Conservation (phyloP, 2,888 invertebrate species). For the Melieria picta region DNA sequence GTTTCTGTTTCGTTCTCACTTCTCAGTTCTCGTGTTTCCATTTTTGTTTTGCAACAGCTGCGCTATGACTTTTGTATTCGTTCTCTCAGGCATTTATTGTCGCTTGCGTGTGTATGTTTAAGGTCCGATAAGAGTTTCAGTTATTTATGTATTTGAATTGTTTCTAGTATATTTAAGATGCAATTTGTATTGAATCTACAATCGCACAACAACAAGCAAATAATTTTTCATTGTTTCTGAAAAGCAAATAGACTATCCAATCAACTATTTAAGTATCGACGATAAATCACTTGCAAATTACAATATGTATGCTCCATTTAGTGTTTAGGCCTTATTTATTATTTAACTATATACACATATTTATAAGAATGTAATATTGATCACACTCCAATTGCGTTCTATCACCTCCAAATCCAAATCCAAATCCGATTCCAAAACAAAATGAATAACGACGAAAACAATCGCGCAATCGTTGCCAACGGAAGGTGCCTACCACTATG, state of each 20-base stretch:
- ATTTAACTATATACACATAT: too few species aligned
- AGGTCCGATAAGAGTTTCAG: neutral
- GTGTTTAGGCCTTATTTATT: too few species aligned
- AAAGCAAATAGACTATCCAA: too few species aligned
- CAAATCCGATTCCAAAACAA: neutral
- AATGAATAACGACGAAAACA: slow-evolving; percentile 15
- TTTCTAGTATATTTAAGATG: too few species aligned
- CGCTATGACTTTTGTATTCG: neutral
- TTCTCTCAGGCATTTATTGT: neutral
- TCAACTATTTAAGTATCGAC: too few species aligned
- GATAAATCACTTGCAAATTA: too few species aligned
- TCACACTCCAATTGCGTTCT: slow-evolving; percentile 14
- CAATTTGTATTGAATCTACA: slow-evolving; percentile 1
- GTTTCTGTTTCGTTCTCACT: too few species aligned
- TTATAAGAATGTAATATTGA: neutral
- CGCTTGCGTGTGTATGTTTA: neutral
- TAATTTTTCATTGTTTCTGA: too few species aligned
- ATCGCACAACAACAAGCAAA: slow-evolving; percentile 12
- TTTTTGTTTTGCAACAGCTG: slow-evolving; percentile 4
- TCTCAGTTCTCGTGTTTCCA: too few species aligned
- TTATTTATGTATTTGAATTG: too few species aligned
- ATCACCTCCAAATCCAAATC: slow-evolving; percentile 16
- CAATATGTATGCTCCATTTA: too few species aligned
- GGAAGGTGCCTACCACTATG: slow-evolving; percentile 78
- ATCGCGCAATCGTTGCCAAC: too few species aligned